Evolutionary conservation across 2,113 vertebrate genomes (phyloP).

Genomic region (Podocnemis expansa): DNA sequence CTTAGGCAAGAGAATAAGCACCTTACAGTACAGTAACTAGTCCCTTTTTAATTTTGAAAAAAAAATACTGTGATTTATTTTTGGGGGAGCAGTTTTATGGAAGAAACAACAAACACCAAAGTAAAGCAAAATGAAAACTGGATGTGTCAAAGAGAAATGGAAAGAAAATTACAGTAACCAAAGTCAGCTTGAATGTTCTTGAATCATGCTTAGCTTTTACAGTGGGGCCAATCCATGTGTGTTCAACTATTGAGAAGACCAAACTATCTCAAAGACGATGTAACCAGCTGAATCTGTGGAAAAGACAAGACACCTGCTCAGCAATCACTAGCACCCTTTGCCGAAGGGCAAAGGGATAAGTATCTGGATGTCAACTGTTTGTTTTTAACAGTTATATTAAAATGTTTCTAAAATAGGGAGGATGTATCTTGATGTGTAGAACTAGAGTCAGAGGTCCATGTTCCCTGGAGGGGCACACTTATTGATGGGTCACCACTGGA

Average conservation of each 20-base stretch:
- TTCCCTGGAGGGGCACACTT: background rate
- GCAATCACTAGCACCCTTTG: background rate
- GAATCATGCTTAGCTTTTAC: background rate
- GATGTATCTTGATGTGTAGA: background rate
- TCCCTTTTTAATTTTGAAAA: slow-evolving; percentile 5
- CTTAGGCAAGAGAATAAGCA: background rate
- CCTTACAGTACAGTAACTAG: background rate
- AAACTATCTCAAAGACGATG: background rate
- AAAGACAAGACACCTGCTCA: background rate
- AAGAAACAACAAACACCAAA: background rate
- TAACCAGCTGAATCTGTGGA: background rate
- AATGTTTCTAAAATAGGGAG: background rate
- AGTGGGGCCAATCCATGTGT: background rate
- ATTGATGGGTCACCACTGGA: background rate
- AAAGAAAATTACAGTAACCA: background rate
- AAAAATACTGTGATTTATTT: background rate
- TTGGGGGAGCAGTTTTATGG: background rate
- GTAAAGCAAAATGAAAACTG: background rate
- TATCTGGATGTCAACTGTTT: background rate
- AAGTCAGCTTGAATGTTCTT: background rate
- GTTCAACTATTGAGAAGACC: background rate
- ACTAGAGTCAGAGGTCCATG: background rate
- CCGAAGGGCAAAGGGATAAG: background rate
- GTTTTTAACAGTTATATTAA: background rate
- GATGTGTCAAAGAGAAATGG: background rate